Conservation (phyloP, 2,113 vertebrate genomes). For the Myotis brandtii region DNA sequence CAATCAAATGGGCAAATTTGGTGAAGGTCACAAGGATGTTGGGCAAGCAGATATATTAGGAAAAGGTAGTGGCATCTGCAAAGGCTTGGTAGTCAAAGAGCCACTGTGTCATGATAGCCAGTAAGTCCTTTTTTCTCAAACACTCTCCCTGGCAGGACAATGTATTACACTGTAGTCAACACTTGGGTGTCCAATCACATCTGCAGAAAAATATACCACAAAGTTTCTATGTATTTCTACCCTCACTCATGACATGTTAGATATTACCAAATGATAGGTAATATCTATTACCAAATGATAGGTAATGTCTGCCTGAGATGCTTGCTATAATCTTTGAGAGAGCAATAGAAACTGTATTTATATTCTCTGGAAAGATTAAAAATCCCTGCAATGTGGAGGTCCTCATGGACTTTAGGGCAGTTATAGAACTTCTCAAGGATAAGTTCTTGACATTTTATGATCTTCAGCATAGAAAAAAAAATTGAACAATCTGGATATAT, state of each 20-base stretch:
- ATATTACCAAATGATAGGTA: background rate
- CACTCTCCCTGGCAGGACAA: background rate
- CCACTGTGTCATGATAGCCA: background rate
- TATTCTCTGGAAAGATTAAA: background rate
- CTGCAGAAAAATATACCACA: background rate
- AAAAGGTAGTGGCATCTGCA: background rate
- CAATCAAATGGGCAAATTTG: background rate
- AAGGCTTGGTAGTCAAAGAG: background rate
- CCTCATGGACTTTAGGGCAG: background rate
- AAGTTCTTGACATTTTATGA: background rate
- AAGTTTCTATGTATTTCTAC: background rate
- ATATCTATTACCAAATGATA: background rate
- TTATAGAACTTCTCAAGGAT: background rate
- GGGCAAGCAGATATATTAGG: background rate
- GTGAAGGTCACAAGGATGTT: background rate
- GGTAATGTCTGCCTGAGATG: background rate
- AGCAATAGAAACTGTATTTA: background rate
- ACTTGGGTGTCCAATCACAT: background rate
- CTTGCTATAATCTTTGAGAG: background rate
- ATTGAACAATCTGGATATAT: background rate
- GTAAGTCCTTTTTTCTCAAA: background rate
- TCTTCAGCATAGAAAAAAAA: background rate
- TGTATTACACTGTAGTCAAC: background rate
- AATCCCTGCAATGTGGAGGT: background rate
- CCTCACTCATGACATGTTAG: background rate